Evolutionary conservation across 2,113 vertebrate species (phyloP), one percentile per base, ranked within the genome.

Genomic region (Lasiurus borealis): DNA sequence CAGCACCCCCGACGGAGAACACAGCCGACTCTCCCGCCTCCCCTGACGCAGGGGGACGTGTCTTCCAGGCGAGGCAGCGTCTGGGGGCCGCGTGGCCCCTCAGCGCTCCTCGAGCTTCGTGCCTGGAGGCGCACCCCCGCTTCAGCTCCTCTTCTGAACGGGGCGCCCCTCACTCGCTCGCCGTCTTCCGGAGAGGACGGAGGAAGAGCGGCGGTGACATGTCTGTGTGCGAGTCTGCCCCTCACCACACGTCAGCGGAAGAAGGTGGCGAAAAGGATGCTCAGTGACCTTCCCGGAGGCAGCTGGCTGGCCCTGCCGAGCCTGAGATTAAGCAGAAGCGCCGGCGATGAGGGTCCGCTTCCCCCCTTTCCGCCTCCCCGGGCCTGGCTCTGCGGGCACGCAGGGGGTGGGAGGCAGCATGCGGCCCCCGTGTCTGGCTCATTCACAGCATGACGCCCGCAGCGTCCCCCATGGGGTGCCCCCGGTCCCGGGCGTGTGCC

Each of bases 1-100:
- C 64, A 82, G 57, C 11, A 73, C 52, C 77, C 87, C 27, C 48
- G 68, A 0, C 34, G 91, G 21, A 57, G 54, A 21, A 23, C 8
- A 57, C 40, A 40, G 40, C 40, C 40, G 40, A 40, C 40, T 40
- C 40, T 40, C 40, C 40, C 40, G 69, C 80, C 76, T 93, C 8
- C 25, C 29, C 83, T 15, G 27, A 62, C 46, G 12, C 52, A 91
- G 40, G 57, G 48, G 66, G 34, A 82, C 54, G 29, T 87, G 23
- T 82, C 52, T 92, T 73, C 40, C 59, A 59, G n/a, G n/a, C n/a
- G n/a, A n/a, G n/a, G n/a, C n/a, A n/a, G n/a, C 82, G 66, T 62
- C n/a, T 69, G 8, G 69, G 48, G 46, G 21, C 50, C 40, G 5
- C 15, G 0, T 59, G 36, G 23, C 40, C 57, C 64, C 83, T 36